A percentile compares a stretch with the other conserved stretches of the same genome.
Evolutionary conservation across 2,888 invertebrate genomes (phyloP).

Genomic region (Rhingia rostrata): DNA sequence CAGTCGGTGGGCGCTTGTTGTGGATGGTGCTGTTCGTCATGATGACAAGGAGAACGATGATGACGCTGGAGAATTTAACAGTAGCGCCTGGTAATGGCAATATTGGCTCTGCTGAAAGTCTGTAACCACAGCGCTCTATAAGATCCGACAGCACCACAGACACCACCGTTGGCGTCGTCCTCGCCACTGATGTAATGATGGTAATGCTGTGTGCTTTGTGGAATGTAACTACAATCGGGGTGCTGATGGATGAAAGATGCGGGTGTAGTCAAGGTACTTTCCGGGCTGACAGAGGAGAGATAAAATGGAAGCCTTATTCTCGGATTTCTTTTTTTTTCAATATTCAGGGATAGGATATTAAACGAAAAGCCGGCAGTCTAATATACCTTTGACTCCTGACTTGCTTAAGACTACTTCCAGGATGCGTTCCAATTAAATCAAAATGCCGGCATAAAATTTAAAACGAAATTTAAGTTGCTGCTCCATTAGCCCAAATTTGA

Average conservation of each 20-base stretch:
- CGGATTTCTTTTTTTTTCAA: not conserved
- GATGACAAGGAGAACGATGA: slow-evolving; percentile 28
- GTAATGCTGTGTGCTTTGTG: slow-evolving; percentile 58
- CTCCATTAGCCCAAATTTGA: slow-evolving; percentile 44
- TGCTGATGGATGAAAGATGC: slow-evolving; percentile 51
- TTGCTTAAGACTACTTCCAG: not conserved
- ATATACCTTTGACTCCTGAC: no score
- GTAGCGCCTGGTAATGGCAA: slow-evolving; percentile 46
- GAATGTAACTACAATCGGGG: slow-evolving; percentile 34
- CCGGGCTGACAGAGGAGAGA: not conserved
- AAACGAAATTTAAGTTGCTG: slow-evolving; percentile 10
- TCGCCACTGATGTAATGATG: slow-evolving; percentile 44
- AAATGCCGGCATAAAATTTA: not conserved
- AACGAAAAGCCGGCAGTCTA: no score
- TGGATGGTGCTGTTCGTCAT: slow-evolving; percentile 2
- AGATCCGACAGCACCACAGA: slow-evolving; percentile 19
- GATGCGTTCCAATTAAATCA: not conserved
- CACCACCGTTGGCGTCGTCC: not conserved
- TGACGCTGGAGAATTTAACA: slow-evolving; percentile 51
- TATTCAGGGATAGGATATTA: not conserved
- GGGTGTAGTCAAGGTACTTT: slow-evolving; percentile 18
- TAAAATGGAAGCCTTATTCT: no score
- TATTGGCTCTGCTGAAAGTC: slow-evolving; percentile 59
- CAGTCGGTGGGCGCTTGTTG: slow-evolving; percentile 15
- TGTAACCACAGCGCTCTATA: slow-evolving; percentile 34